A percentile compares a stretch with the other conserved stretches of the same genome.
Conservation (phyloP, 1,140 invertebrate genomes). For the Drosophila chauvacae region DNA sequence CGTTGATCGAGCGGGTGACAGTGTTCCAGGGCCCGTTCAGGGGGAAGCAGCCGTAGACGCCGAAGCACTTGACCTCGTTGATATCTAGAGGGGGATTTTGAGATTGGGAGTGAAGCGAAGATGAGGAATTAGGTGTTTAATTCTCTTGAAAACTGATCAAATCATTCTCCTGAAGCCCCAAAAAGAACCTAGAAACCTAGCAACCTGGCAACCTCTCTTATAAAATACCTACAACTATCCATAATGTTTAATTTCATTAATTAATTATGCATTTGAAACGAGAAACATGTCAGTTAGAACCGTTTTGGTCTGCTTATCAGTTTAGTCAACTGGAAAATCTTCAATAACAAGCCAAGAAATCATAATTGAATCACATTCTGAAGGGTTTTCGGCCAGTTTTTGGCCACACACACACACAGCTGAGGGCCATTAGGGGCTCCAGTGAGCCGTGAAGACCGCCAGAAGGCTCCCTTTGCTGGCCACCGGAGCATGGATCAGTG, state of each 20-base stretch:
- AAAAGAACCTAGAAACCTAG: neutral
- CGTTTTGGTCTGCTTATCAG: constrained; percentile 22
- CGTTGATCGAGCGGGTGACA: constrained; percentile 90
- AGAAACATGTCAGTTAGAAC: constrained; percentile 12
- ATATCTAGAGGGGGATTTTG: constrained; percentile 69
- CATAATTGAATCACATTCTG: neutral
- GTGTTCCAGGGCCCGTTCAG: constrained; percentile 92
- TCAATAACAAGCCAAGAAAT: constrained; percentile 1
- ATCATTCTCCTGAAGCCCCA: neutral
- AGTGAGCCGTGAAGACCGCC: constrained; percentile 8
- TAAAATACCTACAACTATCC: neutral
- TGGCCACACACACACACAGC: constrained; percentile 6
- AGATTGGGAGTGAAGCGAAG: neutral
- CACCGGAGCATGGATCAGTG: constrained; percentile 26
- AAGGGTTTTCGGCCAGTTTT: neutral
- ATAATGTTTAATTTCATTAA: neutral
- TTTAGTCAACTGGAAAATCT: constrained; percentile 6
- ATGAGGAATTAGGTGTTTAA: neutral
- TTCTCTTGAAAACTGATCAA: neutral
- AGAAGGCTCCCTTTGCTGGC: constrained; percentile 14
- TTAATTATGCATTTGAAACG: neutral
- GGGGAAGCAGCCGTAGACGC: constrained; percentile 93
- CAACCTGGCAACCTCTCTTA: neutral
- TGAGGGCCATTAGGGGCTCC: constrained; percentile 4
- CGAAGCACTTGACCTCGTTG: constrained; percentile 88